Evolutionary conservation across 2,113 vertebrate genomes (phyloP), one percentile per base, ranked within the genome.

Genomic region (Oreotrochilus melanogaster): DNA sequence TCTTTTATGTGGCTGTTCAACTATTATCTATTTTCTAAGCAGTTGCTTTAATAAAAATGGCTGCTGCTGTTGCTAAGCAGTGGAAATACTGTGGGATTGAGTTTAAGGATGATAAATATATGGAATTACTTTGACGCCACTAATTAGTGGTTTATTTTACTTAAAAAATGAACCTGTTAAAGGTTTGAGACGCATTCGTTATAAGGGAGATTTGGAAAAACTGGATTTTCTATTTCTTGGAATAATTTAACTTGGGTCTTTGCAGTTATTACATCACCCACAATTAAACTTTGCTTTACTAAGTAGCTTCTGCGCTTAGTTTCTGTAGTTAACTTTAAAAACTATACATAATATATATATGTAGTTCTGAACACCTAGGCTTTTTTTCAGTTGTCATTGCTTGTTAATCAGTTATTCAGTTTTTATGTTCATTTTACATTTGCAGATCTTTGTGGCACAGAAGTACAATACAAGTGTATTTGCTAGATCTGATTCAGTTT

Each of bases 51-150:
- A 35, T 31, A 21, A 33, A 73, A 87, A 27, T 24, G 14, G 23
- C 19, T 39, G 10, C 16, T 64, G 21, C 6, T 1, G 0, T 54
- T 0, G 0, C 51, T 56, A 13, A 78, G 25, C 21, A 28, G 4
- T 53, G 28, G 71, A 76, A 73, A 45, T 81, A n/a, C 1, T 37
- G n/a, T 65, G 61, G 17, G 35, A 19, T 56, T 85, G 45, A 69
- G 23, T 21, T 8, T 45, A 18, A 62, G 31, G 22, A 12, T 71
- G 19, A 11, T 72, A 48, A 91, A 53, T 4, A 5, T 27, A 6
- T 13, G 27, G 7, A 7, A 39, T 79, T 21, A 86, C 19, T 92
- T 57, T 69, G 71, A 47, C 8, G 17, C 6, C 22, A 19, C 21
- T 67, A 62, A n/a, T 86, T 91, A 18, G 7, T 56, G 2, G 9